These are phyloP conservation scores for Colostygia pectinataria DNA, from an alignment of 2,888 invertebrate species.

Conservation along the genomic window DNA sequence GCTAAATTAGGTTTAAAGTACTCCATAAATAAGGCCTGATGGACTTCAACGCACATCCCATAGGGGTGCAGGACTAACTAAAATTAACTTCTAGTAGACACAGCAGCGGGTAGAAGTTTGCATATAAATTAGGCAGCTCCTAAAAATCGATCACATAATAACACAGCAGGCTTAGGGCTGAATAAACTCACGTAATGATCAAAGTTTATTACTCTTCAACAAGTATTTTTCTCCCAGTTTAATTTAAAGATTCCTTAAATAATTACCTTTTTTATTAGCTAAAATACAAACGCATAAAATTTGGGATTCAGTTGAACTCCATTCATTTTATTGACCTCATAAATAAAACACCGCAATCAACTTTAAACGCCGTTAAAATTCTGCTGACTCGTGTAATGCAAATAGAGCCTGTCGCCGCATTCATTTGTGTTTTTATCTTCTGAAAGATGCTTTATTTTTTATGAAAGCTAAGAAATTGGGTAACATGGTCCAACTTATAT, in stretches of 20 bases:
- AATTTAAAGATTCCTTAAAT: slow-evolving; percentile 11
- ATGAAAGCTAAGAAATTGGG: background rate
- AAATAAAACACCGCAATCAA: slow-evolving; percentile 31
- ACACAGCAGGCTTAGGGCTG: too few species aligned
- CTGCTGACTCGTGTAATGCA: slow-evolving; percentile 24
- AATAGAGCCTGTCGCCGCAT: slow-evolving; percentile 19
- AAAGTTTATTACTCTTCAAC: background rate
- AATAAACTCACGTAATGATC: slow-evolving; percentile 1
- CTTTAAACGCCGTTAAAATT: slow-evolving; percentile 26
- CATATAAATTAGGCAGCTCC: too few species aligned
- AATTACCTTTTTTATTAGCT: slow-evolving; percentile 17
- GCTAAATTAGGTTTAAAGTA: too few species aligned
- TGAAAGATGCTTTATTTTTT: background rate
- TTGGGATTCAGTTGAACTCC: slow-evolving; percentile 23
- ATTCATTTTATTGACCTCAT: slow-evolving; percentile 29
- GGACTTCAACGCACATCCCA: too few species aligned
- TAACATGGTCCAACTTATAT: too few species aligned
- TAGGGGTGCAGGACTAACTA: too few species aligned
- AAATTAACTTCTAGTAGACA: too few species aligned
- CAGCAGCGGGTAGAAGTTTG: too few species aligned
- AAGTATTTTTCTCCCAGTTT: background rate
- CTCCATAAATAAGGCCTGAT: too few species aligned
- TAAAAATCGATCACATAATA: too few species aligned
- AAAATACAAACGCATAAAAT: slow-evolving; percentile 21
- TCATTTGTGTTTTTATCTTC: slow-evolving; percentile 6